A percentile compares a stretch with the other conserved stretches of the same genome.
Conservation (phyloP, 2,888 invertebrate species). For the Dicyrtoma fusca region DNA sequence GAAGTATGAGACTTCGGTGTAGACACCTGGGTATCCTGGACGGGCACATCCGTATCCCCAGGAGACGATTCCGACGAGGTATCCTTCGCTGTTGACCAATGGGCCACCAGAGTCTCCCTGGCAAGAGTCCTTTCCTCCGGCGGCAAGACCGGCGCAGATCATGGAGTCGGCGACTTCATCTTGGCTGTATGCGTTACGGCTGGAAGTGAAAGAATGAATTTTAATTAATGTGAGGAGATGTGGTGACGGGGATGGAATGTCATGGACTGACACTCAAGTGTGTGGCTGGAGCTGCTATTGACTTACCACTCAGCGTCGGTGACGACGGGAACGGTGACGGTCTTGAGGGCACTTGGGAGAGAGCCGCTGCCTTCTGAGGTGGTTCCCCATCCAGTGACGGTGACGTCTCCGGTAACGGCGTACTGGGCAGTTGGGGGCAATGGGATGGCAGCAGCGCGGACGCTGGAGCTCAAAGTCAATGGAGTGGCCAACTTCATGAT, state of each 20-base stretch:
- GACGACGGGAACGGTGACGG: slow-evolving; percentile 15
- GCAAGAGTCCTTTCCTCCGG: slow-evolving; percentile 25
- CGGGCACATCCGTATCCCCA: slow-evolving; percentile 21
- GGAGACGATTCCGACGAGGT: slow-evolving; percentile 3
- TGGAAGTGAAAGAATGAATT: too few relatives aligned
- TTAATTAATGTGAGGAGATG: too few relatives aligned
- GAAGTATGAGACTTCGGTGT: slow-evolving; percentile 10
- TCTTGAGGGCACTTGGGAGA: slow-evolving; percentile 4
- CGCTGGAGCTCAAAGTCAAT: not conserved
- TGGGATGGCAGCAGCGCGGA: slow-evolving; percentile 4
- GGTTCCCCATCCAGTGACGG: slow-evolving; percentile 34
- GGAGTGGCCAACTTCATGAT: slow-evolving; percentile 1
- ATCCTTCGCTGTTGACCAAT: not conserved
- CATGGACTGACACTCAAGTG: too few relatives aligned
- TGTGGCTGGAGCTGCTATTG: too few relatives aligned
- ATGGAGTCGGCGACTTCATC: slow-evolving; percentile 5
- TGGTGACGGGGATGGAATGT: too few relatives aligned
- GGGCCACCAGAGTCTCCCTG: slow-evolving; percentile 35
- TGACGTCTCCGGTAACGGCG: not conserved
- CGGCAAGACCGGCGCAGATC: slow-evolving; percentile 27
- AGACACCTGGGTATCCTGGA: slow-evolving; percentile 12
- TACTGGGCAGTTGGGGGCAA: not conserved
- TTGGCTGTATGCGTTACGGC: slow-evolving; percentile 3
- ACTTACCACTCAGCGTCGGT: slow-evolving; percentile 17
- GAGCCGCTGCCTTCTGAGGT: slow-evolving; percentile 8